Percentiles rank a stretch among this genome's conserved stretches.
Evolutionary conservation across 2,888 invertebrate species (phyloP).

Genomic region (Perizoma flavofasciatum): DNA sequence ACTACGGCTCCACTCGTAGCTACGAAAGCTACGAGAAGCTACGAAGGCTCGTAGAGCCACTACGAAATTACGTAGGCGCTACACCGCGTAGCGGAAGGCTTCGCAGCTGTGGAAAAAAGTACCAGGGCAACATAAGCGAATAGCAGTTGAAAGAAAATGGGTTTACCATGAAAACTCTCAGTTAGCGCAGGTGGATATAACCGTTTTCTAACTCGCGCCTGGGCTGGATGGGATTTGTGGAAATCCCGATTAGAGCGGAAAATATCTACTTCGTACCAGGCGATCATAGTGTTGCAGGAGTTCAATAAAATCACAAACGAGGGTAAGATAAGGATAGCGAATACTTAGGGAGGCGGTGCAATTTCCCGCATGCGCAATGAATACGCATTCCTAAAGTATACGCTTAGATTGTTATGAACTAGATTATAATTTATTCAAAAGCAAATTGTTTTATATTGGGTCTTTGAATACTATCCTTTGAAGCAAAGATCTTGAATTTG

Average conservation of each 20-base stretch:
- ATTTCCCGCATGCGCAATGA: slow-evolving; percentile 45
- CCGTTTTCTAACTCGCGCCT: slow-evolving; percentile 68
- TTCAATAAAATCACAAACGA: slow-evolving; percentile 33
- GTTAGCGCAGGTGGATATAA: slow-evolving; percentile 49
- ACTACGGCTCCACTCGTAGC: slow-evolving; percentile 3
- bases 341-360: slow-evolving; percentile 55
- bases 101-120: slow-evolving; percentile 52
- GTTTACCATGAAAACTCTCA: slow-evolving; percentile 40
- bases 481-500: too few relatives aligned
- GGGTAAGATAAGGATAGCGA: slow-evolving; percentile 56
- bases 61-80: slow-evolving; percentile 31
- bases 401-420: not conserved
- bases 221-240: slow-evolving; percentile 70
- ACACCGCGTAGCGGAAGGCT: slow-evolving; percentile 45
- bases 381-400: slow-evolving; percentile 9
- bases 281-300: slow-evolving; percentile 45
- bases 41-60: slow-evolving; percentile 17
- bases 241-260: slow-evolving; percentile 84
- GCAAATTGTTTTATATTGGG: too few relatives aligned
- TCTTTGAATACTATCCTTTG: too few relatives aligned
- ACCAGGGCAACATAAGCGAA: slow-evolving; percentile 57
- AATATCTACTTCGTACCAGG: slow-evolving; percentile 80
- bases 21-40: slow-evolving; percentile 5
- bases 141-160: slow-evolving; percentile 34
- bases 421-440: too few relatives aligned